These are phyloP conservation scores for Phania funesta DNA, from an alignment of 2,888 invertebrate species.

Conservation along the genomic window DNA sequence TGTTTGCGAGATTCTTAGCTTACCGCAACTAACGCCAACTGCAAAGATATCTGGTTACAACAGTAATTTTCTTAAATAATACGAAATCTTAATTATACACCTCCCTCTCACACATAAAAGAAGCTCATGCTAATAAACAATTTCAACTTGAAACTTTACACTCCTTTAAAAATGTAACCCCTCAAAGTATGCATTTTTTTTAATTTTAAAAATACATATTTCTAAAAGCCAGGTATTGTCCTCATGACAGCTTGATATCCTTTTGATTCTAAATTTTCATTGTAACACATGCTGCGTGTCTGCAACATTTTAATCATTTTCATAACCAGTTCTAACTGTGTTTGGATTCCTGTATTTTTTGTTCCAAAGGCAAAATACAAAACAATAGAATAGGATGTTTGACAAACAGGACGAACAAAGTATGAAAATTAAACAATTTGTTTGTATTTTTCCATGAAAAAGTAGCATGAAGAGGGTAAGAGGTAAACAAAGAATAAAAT, in stretches of 20 bases:
- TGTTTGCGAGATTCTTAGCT: background rate
- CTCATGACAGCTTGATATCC: background rate
- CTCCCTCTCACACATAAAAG: background rate
- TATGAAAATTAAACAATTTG: conserved; percentile 36
- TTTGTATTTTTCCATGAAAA: conserved; percentile 16
- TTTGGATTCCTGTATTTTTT: background rate
- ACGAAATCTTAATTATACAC: conserved; percentile 19
- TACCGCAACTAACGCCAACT: conserved; percentile 1
- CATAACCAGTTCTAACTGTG: conserved; percentile 23
- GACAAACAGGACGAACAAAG: conserved; percentile 43
- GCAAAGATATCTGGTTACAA: background rate
- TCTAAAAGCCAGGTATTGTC: background rate
- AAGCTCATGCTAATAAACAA: background rate
- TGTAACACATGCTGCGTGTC: conserved; percentile 54
- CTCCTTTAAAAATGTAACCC: background rate
- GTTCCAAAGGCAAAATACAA: background rate
- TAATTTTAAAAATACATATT: background rate
- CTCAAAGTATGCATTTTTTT: no score
- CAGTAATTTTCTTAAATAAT: background rate
- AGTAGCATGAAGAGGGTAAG: background rate
- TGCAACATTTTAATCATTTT: conserved; percentile 63
- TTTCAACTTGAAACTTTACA: background rate
- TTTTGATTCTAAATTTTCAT: conserved; percentile 17
- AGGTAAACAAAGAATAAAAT: background rate
- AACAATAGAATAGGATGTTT: conserved; percentile 45